Conservation (phyloP, 2,113 vertebrate genomes). For the Dermatemys mawii region DNA sequence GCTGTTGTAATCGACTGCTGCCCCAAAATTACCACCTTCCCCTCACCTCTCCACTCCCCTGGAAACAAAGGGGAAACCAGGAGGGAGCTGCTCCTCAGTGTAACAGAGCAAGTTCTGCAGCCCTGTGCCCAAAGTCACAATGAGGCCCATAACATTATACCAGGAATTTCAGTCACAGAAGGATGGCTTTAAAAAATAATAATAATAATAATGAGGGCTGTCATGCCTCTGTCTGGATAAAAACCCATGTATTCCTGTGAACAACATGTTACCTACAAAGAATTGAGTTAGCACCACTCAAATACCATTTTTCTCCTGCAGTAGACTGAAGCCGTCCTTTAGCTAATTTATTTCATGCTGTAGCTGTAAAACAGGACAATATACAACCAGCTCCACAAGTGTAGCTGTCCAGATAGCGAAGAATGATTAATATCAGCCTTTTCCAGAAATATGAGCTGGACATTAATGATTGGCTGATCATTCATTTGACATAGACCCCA, state of each 20-base stretch:
- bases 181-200: not conserved
- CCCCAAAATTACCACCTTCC: not conserved
- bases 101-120: not conserved
- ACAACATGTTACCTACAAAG: not conserved
- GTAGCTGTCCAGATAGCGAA: not conserved
- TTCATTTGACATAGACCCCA: not conserved
- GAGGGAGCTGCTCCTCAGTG: not conserved
- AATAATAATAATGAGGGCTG: rapidly evolving
- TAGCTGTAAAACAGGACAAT: not conserved
- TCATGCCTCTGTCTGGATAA: rapidly evolving
- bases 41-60: not conserved
- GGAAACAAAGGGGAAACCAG: not conserved
- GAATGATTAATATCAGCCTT: not conserved
- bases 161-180: not conserved
- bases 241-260: not conserved
- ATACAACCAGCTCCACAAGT: not conserved
- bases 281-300: not conserved
- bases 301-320: rapidly evolving
- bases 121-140: not conserved
- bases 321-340: rapidly evolving
- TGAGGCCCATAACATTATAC: rapidly evolving
- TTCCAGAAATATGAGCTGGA: not conserved
- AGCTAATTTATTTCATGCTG: rapidly evolving
- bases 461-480: not conserved
- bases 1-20: not conserved